Base-by-base conservation (phyloP, 1,140 invertebrate species). In the Meloidogyne chitwoodi region DNA sequence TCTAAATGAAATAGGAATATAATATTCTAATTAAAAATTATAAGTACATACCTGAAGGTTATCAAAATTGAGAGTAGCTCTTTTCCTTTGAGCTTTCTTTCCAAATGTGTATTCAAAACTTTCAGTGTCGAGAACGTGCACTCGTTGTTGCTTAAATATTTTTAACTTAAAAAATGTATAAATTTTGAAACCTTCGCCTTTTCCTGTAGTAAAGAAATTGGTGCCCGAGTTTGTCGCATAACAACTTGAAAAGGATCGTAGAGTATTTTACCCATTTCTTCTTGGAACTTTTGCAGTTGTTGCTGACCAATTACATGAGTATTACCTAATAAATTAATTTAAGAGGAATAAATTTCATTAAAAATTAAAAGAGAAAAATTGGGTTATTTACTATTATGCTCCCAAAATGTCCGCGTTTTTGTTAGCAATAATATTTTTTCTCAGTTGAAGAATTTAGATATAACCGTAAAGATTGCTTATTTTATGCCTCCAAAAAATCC, bases 221-320 rank as follows among this genome's bases (percentile, higher is more conserved):
- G 97, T 41, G 99, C 89, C 82, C 93, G 93, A 0, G 96, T 95
- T 16, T 94, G 93, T 88, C 93, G 94, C 93, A 99, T 95, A 6
- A 99, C 91, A 29, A 99, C 93, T 88, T 98, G 93, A 87, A 98
- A 99, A 0, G 96, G 96, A 89, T 99, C 94, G 84, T 93, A 94
- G 63, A 95, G 90, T 31, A 93, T 95, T 83, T 93, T 93, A 41
- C 93, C 94, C 84, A 99, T 91, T 89, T 97, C 94, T 69, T 93
- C 92, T 89, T 99, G 95, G 87, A 99, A 99, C 83, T 93, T 95
- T 89, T 99, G 96, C 31, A 99, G 88, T 5, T 94, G 93, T 85
- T 91, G 92, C 89, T 99, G 96, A 0, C 93, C 93, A 81, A 99
- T 94, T 3, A 91, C 89, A 81, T 89, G 85, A 11, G 90, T 91